A percentile compares a stretch with the other conserved stretches of the same genome.
These are phyloP conservation scores for Xiphophorus maculatus DNA, from an alignment of 2,113 vertebrate genomes.

Conservation along the genomic window DNA sequence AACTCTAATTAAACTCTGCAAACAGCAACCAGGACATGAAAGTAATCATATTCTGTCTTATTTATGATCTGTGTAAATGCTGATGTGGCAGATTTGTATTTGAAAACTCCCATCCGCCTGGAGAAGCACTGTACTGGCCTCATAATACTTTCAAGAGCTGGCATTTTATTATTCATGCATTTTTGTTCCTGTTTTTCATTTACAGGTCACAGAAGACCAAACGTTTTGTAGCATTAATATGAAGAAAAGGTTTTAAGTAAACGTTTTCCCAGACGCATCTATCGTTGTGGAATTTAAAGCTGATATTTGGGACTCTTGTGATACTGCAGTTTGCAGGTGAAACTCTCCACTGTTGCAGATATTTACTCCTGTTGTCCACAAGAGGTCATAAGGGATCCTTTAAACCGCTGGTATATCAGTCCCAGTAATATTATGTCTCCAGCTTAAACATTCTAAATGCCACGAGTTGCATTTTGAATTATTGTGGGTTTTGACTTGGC, in stretches of 20 bases:
- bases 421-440: too few species aligned
- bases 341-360: background rate
- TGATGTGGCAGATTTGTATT: background rate
- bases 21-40: background rate
- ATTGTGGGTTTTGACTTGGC: too few species aligned
- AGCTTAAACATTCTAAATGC: background rate
- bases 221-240: too few species aligned
- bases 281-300: too few species aligned
- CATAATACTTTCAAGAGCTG: too few species aligned
- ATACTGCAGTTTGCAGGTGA: background rate
- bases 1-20: background rate
- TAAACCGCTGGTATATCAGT: background rate
- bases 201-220: too few species aligned
- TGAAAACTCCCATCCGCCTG: background rate
- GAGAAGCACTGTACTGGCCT: background rate
- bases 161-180: too few species aligned
- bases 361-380: background rate
- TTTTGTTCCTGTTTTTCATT: too few species aligned
- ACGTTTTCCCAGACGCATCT: too few species aligned
- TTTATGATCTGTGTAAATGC: background rate
- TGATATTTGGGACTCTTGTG: background rate
- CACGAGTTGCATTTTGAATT: too few species aligned
- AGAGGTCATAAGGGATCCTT: background rate
- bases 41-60: background rate
- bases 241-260: too few species aligned